Percentiles rank a stretch among this genome's conserved stretches.
Conservation (phyloP, 2,113 vertebrate species). For the Xyliphius kryptos region DNA sequence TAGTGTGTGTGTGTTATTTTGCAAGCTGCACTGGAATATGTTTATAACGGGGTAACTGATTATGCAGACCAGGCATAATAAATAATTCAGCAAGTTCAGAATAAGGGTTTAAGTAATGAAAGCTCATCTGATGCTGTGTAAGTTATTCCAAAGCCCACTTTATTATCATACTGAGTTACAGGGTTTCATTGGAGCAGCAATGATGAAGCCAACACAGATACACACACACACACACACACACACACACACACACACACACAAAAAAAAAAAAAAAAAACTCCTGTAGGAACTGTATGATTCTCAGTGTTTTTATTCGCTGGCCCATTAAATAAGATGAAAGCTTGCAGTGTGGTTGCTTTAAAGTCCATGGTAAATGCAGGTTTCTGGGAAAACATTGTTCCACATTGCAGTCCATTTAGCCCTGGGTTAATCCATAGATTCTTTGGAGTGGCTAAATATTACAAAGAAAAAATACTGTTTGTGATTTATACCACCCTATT, state of each 20-base stretch:
- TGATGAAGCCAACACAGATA: constrained; percentile 7
- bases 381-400: constrained; percentile 4
- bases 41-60: constrained; percentile 9
- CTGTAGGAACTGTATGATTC: constrained; percentile 17
- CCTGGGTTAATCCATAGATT: neutral
- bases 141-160: constrained; percentile 17
- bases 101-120: constrained; percentile 19
- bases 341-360: constrained; percentile 27
- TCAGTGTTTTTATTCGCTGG: constrained; percentile 32
- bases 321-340: constrained; percentile 23
- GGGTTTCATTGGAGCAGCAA: constrained; percentile 21
- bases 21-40: no score
- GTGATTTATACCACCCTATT: neutral
- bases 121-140: constrained; percentile 21
- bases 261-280: neutral
- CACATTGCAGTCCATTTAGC: constrained; percentile 6
- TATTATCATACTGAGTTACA: constrained; percentile 26
- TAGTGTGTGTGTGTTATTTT: no score
- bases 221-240: neutral
- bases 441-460: neutral
- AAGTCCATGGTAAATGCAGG: constrained; percentile 24
- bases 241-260: no score
- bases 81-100: constrained; percentile 27
- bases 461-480: neutral
- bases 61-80: constrained; percentile 23